Evolutionary conservation across 1,140 invertebrate species (phyloP).

Genomic region (Agrypnia vestita): DNA sequence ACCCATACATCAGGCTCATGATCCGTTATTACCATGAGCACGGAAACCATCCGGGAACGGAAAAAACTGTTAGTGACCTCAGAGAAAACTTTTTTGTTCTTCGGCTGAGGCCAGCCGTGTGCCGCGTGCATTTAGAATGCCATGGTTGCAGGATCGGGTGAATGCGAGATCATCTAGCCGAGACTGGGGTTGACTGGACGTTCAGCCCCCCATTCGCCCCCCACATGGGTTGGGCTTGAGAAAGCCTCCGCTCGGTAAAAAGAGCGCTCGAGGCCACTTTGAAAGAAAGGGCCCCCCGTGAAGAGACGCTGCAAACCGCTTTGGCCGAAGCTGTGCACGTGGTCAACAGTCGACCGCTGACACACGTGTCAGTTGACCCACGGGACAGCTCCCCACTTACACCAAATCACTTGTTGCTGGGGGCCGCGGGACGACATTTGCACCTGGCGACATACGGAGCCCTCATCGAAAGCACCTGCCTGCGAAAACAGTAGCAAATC

Average conservation of each 20-base stretch:
- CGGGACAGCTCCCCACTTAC: slow-evolving; percentile 62
- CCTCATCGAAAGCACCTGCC: slow-evolving; percentile 35
- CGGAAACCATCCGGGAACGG: too few species aligned
- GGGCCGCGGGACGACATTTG: slow-evolving; percentile 53
- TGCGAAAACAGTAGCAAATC: slow-evolving; percentile 50
- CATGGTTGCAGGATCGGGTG: slow-evolving; percentile 10
- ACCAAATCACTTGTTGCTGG: slow-evolving; percentile 65
- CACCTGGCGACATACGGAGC: slow-evolving; percentile 27
- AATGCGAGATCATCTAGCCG: slow-evolving; percentile 28
- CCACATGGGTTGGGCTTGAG: slow-evolving; percentile 68
- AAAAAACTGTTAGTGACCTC: too few species aligned
- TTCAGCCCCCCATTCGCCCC: slow-evolving; percentile 66
- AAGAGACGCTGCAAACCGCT: slow-evolving; percentile 60
- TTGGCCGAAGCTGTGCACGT: slow-evolving; percentile 62
- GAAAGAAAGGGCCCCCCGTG: slow-evolving; percentile 51
- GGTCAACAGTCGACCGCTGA: slow-evolving; percentile 63
- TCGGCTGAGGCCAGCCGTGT: too few species aligned
- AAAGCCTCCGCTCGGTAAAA: slow-evolving; percentile 64
- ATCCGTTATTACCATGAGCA: too few species aligned
- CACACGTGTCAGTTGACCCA: slow-evolving; percentile 59
- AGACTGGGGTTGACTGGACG: slow-evolving; percentile 60
- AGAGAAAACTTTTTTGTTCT: too few species aligned
- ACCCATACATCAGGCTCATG: too few species aligned
- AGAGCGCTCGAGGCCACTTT: slow-evolving; percentile 57
- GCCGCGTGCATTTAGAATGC: too few species aligned